Evolutionary conservation across 2,888 invertebrate genomes (phyloP), one percentile per base, ranked within the genome.

Genomic region (Drosophila quinaria): DNA sequence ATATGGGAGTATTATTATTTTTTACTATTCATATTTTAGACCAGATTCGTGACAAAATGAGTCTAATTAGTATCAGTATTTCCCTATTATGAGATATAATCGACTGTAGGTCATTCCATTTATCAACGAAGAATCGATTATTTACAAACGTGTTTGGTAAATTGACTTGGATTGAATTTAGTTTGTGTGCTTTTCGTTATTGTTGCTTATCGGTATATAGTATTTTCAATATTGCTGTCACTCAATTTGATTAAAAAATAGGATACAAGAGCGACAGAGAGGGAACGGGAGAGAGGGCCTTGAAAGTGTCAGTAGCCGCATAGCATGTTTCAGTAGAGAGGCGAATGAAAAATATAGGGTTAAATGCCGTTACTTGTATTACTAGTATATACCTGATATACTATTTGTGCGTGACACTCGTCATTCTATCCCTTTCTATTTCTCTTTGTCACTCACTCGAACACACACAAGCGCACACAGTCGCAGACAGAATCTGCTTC

Each of bases 181-280:
- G 52, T 29, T 35, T 9, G 10, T 22, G 33, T 33, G 29, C 25
- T 17, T 15, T 25, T 25, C 5, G 41, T 33, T 59, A 25, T 49
- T 50, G 19, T 52, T 44, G 15, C 13, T 31, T 19, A 4, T 33
- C 9, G 15, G 19, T 42, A 37, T 55, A 44, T 25, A 37, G 35
- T 49, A 39, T 46, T 44, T 55, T 49, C 41, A 31, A 67, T 44
- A 63, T 41, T 17, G 42, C 41, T 37, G 31, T 52, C 67, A 78
- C 72, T 75, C 55, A 79, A 73, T 69, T 76, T 63, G 70, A 81
- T 80, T 81, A 67, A 60, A 71, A 70, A 37, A 19, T 3, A 9
- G 50, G 19, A 19, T 50, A 33, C 15, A 2, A 0, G 10, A 4
- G 22, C 0, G 11, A 17, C n/a, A 44, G 11, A 13, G 19, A 31